A percentile compares a stretch with the other conserved stretches of the same genome.
Conservation (phyloP, 2,797 vertebrate species). For the Rhinatrema bivittatum region DNA sequence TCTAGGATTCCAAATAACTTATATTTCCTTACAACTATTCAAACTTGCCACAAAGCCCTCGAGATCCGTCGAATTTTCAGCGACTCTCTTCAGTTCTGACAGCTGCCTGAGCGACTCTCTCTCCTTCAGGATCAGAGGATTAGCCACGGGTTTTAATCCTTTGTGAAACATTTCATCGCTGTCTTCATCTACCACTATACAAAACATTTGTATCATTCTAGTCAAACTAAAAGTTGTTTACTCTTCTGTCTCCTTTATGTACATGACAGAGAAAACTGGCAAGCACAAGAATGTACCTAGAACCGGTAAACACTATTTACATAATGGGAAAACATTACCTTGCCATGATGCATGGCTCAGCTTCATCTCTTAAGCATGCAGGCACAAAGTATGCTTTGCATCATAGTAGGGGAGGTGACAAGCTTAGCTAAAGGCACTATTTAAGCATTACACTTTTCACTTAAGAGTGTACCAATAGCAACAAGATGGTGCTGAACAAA, state of each 20-base stretch:
- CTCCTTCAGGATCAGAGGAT: slow-evolving; percentile 1
- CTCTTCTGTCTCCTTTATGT: not conserved
- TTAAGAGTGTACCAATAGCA: no score
- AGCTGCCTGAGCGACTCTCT: slow-evolving; percentile 2
- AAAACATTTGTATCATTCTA: slow-evolving; percentile 1
- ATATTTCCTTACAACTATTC: slow-evolving; percentile 7
- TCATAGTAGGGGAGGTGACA: not conserved
- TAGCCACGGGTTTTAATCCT: not conserved
- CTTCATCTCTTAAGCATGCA: not conserved
- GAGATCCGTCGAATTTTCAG: not conserved
- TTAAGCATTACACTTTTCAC: slow-evolving; percentile 6
- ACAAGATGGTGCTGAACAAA: no score
- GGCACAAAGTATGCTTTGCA: not conserved
- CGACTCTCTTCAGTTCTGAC: not conserved
- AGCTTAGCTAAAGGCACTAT: not conserved
- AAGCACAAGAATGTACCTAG: not conserved
- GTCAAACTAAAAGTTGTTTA: no score
- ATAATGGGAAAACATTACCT: not conserved
- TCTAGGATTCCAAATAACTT: no score
- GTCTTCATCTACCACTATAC: not conserved
- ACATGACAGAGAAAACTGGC: no score
- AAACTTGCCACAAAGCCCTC: not conserved
- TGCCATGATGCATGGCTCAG: not conserved
- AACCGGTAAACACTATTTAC: not conserved
- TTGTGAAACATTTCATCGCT: slow-evolving; percentile 4